Evolutionary conservation across 2,888 invertebrate genomes (phyloP).

Genomic region (Leucophenga montana): DNA sequence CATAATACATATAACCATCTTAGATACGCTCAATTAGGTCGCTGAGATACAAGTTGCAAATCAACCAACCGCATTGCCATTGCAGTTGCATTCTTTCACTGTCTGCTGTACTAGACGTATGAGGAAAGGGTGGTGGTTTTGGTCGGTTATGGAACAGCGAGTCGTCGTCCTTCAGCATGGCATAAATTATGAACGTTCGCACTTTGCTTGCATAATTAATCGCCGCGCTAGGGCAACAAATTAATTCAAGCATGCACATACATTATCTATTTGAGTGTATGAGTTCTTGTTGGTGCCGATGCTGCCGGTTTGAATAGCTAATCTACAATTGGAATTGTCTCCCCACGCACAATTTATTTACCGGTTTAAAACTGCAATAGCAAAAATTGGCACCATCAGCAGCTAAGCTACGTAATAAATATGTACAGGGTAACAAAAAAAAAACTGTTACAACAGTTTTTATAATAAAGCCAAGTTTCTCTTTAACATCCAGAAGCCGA

Average conservation of each 20-base stretch:
- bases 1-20: constrained; percentile 21
- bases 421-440: too few species aligned
- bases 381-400: too few species aligned
- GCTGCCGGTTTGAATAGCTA: constrained; percentile 17
- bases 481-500: too few species aligned
- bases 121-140: too few species aligned
- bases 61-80: constrained; percentile 11
- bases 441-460: too few species aligned
- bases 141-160: not conserved
- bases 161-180: not conserved
- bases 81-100: too few species aligned
- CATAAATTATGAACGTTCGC: constrained; percentile 26
- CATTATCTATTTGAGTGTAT: constrained; percentile 1
- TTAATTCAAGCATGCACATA: constrained; percentile 31
- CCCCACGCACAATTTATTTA: constrained; percentile 21
- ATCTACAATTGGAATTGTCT: constrained; percentile 23
- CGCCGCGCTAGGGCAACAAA: constrained; percentile 28
- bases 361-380: not conserved
- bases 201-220: constrained; percentile 32
- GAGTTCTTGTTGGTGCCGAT: not conserved
- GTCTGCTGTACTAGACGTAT: too few species aligned
- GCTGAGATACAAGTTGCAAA: constrained; percentile 6
- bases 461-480: too few species aligned
- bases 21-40: constrained; percentile 30
- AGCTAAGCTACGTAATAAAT: too few species aligned